Evolutionary conservation across 2,888 invertebrate genomes (phyloP).

Genomic region (Torymus texanus): DNA sequence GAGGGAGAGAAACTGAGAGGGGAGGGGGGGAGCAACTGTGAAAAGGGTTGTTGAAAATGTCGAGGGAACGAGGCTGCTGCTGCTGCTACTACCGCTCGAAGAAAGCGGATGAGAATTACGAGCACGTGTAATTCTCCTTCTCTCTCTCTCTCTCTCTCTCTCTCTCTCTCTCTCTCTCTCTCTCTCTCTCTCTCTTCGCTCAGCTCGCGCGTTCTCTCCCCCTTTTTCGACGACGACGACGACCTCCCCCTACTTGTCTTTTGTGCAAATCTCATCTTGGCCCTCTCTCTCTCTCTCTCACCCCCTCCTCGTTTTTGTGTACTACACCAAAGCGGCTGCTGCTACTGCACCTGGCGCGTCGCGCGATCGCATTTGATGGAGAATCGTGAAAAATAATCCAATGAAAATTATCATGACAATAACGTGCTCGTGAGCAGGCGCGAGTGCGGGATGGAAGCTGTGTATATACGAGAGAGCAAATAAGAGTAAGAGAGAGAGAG

Average conservation of each 20-base stretch:
- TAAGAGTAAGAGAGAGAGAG: neutral
- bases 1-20: conserved; percentile 17
- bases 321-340: too few species aligned
- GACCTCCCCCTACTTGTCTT: conserved; percentile 14
- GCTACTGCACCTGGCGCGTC: neutral
- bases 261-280: conserved; percentile 34
- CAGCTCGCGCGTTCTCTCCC: conserved; percentile 1
- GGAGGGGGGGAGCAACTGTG: conserved; percentile 31
- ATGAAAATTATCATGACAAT: conserved; percentile 70
- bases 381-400: conserved; percentile 67
- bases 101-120: conserved; percentile 52
- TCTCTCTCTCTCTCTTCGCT: neutral
- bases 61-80: conserved; percentile 14
- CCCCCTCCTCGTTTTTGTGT: too few species aligned
- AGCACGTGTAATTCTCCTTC: conserved; percentile 44
- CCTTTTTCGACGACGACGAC: neutral
- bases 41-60: conserved; percentile 46
- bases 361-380: conserved; percentile 50
- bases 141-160: too few species aligned
- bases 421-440: neutral
- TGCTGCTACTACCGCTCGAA: conserved; percentile 22
- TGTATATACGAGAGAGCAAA: conserved; percentile 5
- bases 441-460: neutral
- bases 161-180: conserved; percentile 10
- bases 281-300: neutral